Percentiles rank a stretch among this genome's conserved stretches.
phyloP scores from a whole-genome alignment of 2,888 invertebrate genomes.

The Andrena fulva region DNA sequence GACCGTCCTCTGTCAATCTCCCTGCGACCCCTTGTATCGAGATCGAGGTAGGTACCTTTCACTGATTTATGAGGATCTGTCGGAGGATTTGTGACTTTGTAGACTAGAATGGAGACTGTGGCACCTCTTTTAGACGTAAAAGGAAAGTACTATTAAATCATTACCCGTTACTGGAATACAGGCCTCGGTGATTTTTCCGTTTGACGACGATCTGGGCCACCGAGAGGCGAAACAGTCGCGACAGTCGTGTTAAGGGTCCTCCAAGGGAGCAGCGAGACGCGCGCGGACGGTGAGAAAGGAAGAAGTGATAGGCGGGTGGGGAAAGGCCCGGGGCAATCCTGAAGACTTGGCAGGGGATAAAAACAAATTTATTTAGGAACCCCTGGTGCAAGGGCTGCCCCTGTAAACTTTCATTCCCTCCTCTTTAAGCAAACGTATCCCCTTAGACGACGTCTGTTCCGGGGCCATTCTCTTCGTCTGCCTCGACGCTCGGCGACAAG shows the following conservation, averaged over 20 bases:
- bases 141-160: too few relatives aligned
- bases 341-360: conserved; percentile 21
- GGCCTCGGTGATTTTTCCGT: neutral
- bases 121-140: too few relatives aligned
- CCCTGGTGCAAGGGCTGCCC: conserved; percentile 3
- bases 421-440: conserved; percentile 55
- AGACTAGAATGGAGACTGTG: too few relatives aligned
- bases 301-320: conserved; percentile 3
- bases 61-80: neutral
- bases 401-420: conserved; percentile 54
- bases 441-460: conserved; percentile 10
- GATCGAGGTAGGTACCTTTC: neutral
- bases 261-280: neutral
- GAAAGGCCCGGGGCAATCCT: conserved; percentile 13
- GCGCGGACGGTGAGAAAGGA: neutral
- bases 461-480: neutral
- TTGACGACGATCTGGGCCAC: neutral
- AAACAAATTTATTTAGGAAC: conserved; percentile 69
- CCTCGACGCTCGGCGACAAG: conserved; percentile 3
- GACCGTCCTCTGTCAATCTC: conserved; percentile 12
- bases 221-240: conserved; percentile 8
- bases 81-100: too few relatives aligned
- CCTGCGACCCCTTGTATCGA: neutral
- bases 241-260: neutral
- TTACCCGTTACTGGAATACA: neutral